A percentile compares a stretch with the other conserved stretches of the same genome.
Evolutionary conservation across 2,888 invertebrate genomes (phyloP).

Genomic region (Watsonalla cultraria): DNA sequence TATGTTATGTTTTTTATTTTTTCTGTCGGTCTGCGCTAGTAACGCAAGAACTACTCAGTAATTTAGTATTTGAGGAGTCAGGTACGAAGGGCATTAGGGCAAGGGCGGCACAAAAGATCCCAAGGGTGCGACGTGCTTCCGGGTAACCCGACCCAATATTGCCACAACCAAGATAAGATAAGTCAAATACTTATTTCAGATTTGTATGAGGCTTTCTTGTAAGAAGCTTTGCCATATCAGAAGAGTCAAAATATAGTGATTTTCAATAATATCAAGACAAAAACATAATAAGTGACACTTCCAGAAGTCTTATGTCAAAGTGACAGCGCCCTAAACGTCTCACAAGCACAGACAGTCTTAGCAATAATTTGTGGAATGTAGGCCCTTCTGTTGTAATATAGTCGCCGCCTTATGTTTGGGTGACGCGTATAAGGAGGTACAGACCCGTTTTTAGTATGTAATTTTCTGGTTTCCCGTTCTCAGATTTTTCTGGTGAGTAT

Average conservation of each 20-base stretch:
- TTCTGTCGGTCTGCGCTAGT: too few relatives aligned
- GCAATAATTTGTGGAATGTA: conserved; percentile 61
- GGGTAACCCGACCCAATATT: neutral
- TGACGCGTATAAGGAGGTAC: conserved; percentile 16
- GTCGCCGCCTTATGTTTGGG: conserved; percentile 45
- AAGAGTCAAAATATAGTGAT: too few relatives aligned
- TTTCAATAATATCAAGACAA: conserved; percentile 1
- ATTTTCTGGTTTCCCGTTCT: too few relatives aligned
- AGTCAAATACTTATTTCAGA: too few relatives aligned
- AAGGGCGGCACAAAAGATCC: too few relatives aligned
- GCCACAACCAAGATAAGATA: neutral
- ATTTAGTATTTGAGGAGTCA: neutral
- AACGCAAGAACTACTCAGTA: too few relatives aligned
- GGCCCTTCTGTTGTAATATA: conserved; percentile 52
- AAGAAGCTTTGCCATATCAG: too few relatives aligned
- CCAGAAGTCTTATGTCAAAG: conserved; percentile 21
- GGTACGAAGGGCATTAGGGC: too few relatives aligned
- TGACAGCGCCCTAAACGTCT: conserved; percentile 41
- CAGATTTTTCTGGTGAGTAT: too few relatives aligned
- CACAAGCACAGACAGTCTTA: conserved; percentile 38
- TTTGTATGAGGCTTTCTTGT: too few relatives aligned
- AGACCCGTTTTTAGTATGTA: conserved; percentile 1
- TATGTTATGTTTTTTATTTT: too few relatives aligned
- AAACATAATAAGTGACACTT: conserved; percentile 11
- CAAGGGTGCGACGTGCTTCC: too few relatives aligned